Evolutionary conservation across 2,797 vertebrate species (phyloP), one percentile per base, ranked within the genome.

Genomic region (Chaenodraco wilsoni): DNA sequence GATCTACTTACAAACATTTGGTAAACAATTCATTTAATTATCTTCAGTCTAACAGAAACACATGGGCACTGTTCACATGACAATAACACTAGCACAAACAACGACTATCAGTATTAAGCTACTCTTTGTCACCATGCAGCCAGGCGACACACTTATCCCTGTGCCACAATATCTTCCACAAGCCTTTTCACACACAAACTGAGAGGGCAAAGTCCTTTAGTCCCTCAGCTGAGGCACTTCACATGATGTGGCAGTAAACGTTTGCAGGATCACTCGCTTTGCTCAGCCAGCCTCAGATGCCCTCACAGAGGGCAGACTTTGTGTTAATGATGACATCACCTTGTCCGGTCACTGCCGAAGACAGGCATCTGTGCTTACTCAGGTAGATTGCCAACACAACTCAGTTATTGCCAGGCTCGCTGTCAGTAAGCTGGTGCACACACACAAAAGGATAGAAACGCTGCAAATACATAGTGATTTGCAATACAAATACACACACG

Each of bases 261-360:
- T 56, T 58, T 66, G 73, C 80, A 60, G 74, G 84, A 91, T 90
- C 78, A 75, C 69, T 70, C 15, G 56, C 61, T 88, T 77, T 71
- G 59, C 72, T 78, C 70, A 77, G 63, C 69, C 79, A 71, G 84
- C 62, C 66, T 81, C 59, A 90, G 88, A 86, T 87, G 84, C 84
- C 70, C 85, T 87, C 76, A 89, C 65, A 77, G 72, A 84, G 76
- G 67, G 59, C 57, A 85, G 88, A 90, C 85, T 87, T 84, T 86
- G 78, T 71, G 66, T 76, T 85, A 72, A 56, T 19, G 8, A 81
- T 95, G 89, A 95, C 93, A 89, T 95, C 93, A 94, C 73, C 76
- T 72, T 79, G 76, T 89, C 84, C 90, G 89, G 87, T 83, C 74
- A 82, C 37, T 73, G 70, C 79, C 76, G 78, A 85, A 69, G 56